Base-by-base conservation (phyloP, 2,797 vertebrate species). In the Chiroxiphia lanceolata region DNA sequence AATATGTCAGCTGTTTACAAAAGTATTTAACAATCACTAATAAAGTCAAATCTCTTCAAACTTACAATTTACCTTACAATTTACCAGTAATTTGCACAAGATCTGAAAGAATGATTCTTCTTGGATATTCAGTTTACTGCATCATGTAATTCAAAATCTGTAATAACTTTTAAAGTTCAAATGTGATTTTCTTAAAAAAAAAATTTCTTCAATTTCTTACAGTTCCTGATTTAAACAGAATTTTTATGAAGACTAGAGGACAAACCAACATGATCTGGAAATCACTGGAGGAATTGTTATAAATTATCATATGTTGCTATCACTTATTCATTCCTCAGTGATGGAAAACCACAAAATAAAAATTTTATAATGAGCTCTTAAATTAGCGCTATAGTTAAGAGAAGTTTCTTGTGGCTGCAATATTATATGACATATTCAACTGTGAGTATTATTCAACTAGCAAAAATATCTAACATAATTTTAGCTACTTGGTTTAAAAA, bases 341-440 rank as follows among this genome's bases (percentile, higher is more conserved):
- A 83, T 80, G 13, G 42, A 77, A 96, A 95, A 83, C 33, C 48
- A 27, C 34, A 82, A 83, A 94, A 60, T 69, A 65, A 81, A 61
- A 83, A 64, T 50, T 42, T 56, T 76, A 92, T 72, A n/a, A 60
- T 86, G 71, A 88, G 68, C 57, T 96, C 84, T 94, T 96, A 96
- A 96, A 96, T 97, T 95, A 93, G 22, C 10, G 84, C 60, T 96
- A 48, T 90, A 92, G 84, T 91, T 90, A 95, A 45, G 60, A n/a
- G 23, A 67, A 65, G 13, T 86, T 90, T 93, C 78, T 47, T 77
- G 93, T 97, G 47, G 38, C 25, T 93, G 90, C 53, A 69, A 14
- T 70, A 82, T 50, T 64, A 5, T 19, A 75, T 65, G 53, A 34
- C 50, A 69, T 75, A 51, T 78, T 64, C 61, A 61, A 76, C 48